phyloP scores from a whole-genome alignment of 2,888 invertebrate genomes.

The Adela reaumurella region DNA sequence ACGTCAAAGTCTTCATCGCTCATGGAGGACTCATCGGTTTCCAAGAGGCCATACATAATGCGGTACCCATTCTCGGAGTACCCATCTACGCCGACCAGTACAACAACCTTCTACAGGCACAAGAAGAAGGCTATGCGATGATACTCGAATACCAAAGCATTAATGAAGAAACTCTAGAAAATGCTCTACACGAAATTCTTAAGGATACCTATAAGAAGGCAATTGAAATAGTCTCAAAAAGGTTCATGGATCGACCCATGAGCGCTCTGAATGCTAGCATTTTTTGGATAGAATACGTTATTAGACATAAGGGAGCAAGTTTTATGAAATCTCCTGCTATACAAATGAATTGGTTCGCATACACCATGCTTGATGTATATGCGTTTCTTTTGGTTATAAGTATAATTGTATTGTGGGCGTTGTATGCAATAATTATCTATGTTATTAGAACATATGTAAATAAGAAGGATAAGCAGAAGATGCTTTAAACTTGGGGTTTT shows the following conservation, averaged over 20 bases:
- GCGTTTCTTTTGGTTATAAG: slow-evolving; percentile 26
- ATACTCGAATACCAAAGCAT: slow-evolving; percentile 23
- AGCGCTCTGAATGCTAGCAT: slow-evolving; percentile 13
- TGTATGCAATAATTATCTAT: not conserved
- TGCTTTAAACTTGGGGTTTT: too few relatives aligned
- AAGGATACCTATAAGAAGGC: slow-evolving; percentile 20
- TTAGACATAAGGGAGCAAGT: slow-evolving; percentile 15
- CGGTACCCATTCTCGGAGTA: slow-evolving; percentile 36
- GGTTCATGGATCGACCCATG: slow-evolving; percentile 15
- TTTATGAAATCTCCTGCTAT: slow-evolving; percentile 19
- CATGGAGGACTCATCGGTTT: slow-evolving; percentile 38
- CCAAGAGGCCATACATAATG: slow-evolving; percentile 34
- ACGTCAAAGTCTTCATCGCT: slow-evolving; percentile 36
- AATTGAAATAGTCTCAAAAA: slow-evolving; percentile 11
- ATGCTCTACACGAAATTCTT: slow-evolving; percentile 26
- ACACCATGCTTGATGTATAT: slow-evolving; percentile 41
- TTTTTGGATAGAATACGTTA: slow-evolving; percentile 17
- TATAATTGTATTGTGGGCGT: not conserved
- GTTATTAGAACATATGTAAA: too few relatives aligned
- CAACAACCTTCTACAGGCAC: slow-evolving; percentile 27
- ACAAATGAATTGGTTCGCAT: slow-evolving; percentile 32
- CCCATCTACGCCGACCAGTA: slow-evolving; percentile 42
- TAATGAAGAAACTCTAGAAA: slow-evolving; percentile 23
- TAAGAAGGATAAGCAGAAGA: too few relatives aligned
- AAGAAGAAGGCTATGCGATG: slow-evolving; percentile 29